phyloP scores from a whole-genome alignment of 2,113 vertebrate genomes.

The Neotragus pygmaeus region DNA sequence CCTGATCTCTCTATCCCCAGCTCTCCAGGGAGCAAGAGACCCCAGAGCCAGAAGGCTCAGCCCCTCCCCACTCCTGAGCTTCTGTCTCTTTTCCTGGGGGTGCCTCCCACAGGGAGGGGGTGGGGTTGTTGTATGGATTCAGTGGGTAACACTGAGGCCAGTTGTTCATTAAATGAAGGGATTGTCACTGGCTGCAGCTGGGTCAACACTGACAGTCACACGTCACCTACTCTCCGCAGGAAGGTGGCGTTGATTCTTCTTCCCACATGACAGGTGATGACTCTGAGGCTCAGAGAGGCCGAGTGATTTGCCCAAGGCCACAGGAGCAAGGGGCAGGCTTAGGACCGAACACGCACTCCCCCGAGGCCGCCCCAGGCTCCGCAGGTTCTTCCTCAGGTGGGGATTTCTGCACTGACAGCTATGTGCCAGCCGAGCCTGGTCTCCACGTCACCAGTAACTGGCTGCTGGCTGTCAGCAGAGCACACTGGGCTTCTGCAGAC shows the following conservation, averaged over 20 bases:
- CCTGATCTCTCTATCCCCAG: background rate
- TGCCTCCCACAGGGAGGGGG: background rate
- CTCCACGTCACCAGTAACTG: background rate
- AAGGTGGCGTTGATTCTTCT: background rate
- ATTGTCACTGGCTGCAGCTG: background rate
- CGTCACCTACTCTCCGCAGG: background rate
- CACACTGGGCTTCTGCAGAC: background rate
- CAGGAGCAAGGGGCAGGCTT: background rate
- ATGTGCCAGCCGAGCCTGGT: background rate
- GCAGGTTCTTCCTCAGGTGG: background rate
- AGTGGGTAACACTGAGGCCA: background rate
- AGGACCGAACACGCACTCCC: background rate
- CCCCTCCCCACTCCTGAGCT: background rate
- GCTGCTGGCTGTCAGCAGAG: too few relatives aligned
- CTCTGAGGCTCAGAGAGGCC: background rate
- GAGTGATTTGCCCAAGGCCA: background rate
- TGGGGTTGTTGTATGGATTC: too few relatives aligned
- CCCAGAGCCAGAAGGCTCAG: background rate
- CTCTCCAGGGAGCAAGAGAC: background rate
- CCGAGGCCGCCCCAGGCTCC: rapidly evolving
- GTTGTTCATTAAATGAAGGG: background rate
- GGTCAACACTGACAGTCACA: background rate
- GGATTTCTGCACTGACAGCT: background rate
- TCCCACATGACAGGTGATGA: background rate
- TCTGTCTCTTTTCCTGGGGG: background rate